These are phyloP conservation scores for Argopecten irradians DNA, from an alignment of 1,140 invertebrate genomes.

Conservation along the genomic window DNA sequence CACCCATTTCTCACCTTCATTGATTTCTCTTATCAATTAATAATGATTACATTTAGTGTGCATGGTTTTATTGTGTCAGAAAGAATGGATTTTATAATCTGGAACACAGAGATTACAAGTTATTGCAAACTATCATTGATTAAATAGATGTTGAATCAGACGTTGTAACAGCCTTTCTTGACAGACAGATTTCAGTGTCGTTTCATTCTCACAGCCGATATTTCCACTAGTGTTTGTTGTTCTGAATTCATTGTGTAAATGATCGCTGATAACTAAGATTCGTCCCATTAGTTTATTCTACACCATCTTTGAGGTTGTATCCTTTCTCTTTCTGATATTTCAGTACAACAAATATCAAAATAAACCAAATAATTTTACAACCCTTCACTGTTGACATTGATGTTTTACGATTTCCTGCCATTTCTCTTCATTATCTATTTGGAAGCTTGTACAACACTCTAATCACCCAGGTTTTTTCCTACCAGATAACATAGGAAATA, in stretches of 20 bases:
- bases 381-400: neutral
- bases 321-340: neutral
- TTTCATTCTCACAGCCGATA: neutral
- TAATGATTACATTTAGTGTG: neutral
- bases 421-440: neutral
- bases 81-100: neutral
- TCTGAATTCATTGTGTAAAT: too few species aligned
- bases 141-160: neutral
- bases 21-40: neutral
- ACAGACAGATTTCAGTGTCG: neutral
- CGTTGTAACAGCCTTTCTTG: neutral
- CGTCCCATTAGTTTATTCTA: too few species aligned
- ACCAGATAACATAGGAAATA: neutral
- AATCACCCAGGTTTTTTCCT: neutral
- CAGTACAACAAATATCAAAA: neutral
- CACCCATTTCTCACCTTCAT: neutral
- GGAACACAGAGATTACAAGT: neutral
- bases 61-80: neutral
- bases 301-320: too few species aligned
- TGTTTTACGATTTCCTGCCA: neutral
- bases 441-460: neutral
- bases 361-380: neutral
- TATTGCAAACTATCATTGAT: neutral
- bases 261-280: too few species aligned
- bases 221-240: too few species aligned